Percentiles rank a stretch among this genome's conserved stretches.
phyloP scores from a whole-genome alignment of 2,888 invertebrate genomes.

The Agrotis puta region DNA sequence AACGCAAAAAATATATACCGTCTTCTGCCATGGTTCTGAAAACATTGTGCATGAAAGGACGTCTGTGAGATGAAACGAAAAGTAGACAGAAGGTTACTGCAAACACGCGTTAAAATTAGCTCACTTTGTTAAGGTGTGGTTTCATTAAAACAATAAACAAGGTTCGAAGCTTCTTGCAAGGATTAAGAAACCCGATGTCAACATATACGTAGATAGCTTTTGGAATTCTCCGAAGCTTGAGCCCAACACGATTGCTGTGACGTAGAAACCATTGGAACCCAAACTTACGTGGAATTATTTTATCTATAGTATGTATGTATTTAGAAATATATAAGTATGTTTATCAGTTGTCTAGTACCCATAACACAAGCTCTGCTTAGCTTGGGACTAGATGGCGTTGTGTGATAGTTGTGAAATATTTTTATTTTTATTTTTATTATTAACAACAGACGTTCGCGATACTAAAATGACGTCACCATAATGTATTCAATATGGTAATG shows the following conservation, averaged over 20 bases:
- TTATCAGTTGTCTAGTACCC: too few relatives aligned
- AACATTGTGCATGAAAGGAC: not conserved
- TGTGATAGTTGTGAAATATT: too few relatives aligned
- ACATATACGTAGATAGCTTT: not conserved
- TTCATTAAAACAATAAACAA: slow-evolving; percentile 1
- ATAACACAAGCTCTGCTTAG: too few relatives aligned
- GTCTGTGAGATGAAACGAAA: not conserved
- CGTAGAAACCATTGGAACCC: slow-evolving; percentile 17
- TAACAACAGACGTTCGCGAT: slow-evolving; percentile 18
- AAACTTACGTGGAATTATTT: slow-evolving; percentile 1
- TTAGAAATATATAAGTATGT: too few relatives aligned
- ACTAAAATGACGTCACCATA: slow-evolving; percentile 48
- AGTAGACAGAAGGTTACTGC: slow-evolving; percentile 2
- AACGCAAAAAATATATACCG: too few relatives aligned
- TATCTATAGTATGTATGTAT: too few relatives aligned
- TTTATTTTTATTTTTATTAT: too few relatives aligned
- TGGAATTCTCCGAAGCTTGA: not conserved
- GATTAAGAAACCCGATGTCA: slow-evolving; percentile 12
- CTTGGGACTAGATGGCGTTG: too few relatives aligned
- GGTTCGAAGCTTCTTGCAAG: not conserved
- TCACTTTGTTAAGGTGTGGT: slow-evolving; percentile 1
- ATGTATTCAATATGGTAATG: slow-evolving; percentile 32
- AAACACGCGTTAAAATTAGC: not conserved
- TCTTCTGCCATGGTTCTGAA: too few relatives aligned
- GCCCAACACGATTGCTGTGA: not conserved